Percentiles rank a stretch among this genome's conserved stretches.
phyloP scores from a whole-genome alignment of 2,113 vertebrate genomes.

The Tupaia chinensis region DNA sequence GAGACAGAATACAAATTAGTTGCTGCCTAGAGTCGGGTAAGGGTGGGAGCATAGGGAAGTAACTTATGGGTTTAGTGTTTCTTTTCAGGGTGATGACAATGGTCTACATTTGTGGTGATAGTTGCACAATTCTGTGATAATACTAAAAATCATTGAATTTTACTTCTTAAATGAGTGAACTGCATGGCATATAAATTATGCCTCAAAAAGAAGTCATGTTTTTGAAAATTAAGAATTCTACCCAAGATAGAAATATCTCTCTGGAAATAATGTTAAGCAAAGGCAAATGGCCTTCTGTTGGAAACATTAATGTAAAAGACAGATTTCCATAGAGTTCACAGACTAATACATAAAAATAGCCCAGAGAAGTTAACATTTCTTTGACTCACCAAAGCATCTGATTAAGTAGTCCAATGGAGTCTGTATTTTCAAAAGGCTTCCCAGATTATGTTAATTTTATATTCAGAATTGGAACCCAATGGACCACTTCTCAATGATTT shows the following conservation, averaged over 20 bases:
- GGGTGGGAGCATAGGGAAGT: background rate
- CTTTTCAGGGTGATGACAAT: background rate
- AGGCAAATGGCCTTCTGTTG: background rate
- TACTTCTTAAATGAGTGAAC: background rate
- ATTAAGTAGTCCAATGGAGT: background rate
- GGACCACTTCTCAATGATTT: background rate
- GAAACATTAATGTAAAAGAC: conserved; percentile 15
- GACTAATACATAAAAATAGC: background rate
- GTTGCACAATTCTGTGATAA: conserved; percentile 11
- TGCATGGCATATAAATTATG: background rate
- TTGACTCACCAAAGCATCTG: background rate
- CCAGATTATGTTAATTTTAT: background rate
- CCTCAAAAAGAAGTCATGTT: background rate
- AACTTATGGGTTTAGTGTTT: background rate
- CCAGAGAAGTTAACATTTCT: background rate
- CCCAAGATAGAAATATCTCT: conserved; percentile 35
- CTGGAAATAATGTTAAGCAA: conserved; percentile 23
- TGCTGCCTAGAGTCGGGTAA: background rate
- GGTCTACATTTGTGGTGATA: conserved; percentile 30
- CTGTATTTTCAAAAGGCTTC: background rate
- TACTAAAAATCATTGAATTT: conserved; percentile 25
- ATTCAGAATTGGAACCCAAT: background rate
- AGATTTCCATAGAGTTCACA: conserved; percentile 13
- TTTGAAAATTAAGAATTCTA: background rate
- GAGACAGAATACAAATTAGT: background rate